Percentiles rank a stretch among this genome's conserved stretches.
phyloP scores from a whole-genome alignment of 2,113 vertebrate genomes.

The Puffinus mauretanicus region DNA sequence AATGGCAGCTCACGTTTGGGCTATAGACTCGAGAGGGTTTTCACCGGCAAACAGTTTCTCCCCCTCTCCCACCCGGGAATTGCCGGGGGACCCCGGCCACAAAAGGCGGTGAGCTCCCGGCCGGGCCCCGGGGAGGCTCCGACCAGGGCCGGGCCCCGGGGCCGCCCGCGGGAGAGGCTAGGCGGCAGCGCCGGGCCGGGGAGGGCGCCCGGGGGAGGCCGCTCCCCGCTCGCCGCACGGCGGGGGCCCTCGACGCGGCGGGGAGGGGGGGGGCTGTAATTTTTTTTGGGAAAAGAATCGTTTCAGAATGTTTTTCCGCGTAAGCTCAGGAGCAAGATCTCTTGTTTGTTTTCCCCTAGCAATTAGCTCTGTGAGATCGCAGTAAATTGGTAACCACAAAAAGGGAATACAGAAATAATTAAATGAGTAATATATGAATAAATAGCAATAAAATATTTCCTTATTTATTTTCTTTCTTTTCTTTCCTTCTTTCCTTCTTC shows the following conservation, averaged over 20 bases:
- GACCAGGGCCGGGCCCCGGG: no score
- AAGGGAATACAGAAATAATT: background rate
- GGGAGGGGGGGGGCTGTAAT: rapidly evolving
- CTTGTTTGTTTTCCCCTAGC: background rate
- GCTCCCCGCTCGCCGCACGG: background rate
- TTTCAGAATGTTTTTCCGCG: background rate
- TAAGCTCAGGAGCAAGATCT: background rate
- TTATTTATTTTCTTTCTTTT: background rate
- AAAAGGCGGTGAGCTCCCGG: background rate
- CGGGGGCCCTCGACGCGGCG: no score
- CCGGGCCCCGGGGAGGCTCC: background rate
- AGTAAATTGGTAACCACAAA: background rate
- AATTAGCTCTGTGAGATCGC: background rate
- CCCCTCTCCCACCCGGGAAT: no score
- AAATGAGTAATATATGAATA: background rate
- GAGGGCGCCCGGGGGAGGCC: background rate
- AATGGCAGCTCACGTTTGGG: slow-evolving; percentile 65
- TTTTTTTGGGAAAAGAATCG: background rate
- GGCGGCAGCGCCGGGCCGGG: background rate
- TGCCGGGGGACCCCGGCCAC: background rate
- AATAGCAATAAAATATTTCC: background rate
- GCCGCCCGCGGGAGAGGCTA: background rate
- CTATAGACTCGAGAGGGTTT: background rate
- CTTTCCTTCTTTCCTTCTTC: background rate
- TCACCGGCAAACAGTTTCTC: background rate